Conservation (phyloP, 2,888 invertebrate genomes). For the Drosophila infuscata region DNA sequence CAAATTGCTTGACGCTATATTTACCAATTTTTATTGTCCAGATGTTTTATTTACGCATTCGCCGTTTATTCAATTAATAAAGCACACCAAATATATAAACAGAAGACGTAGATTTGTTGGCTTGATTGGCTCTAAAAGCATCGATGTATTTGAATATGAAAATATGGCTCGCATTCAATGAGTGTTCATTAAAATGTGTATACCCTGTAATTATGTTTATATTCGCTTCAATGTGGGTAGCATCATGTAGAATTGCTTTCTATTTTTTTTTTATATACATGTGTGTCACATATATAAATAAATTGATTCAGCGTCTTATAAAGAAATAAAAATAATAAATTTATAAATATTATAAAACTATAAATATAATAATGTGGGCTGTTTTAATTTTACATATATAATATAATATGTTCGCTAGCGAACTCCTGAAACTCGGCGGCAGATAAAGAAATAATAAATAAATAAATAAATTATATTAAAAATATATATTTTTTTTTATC, state of each 20-base stretch:
- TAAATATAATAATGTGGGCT: too few relatives aligned
- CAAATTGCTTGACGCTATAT: conserved; percentile 52
- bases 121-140: conserved; percentile 34
- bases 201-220: conserved; percentile 22
- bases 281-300: neutral
- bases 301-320: neutral
- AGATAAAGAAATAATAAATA: neutral
- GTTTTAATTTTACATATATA: neutral
- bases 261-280: neutral
- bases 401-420: too few relatives aligned
- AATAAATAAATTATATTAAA: neutral
- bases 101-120: conserved; percentile 25
- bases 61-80: conserved; percentile 62
- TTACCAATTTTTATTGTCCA: conserved; percentile 40
- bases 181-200: conserved; percentile 16
- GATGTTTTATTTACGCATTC: conserved; percentile 22
- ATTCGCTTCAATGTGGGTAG: neutral
- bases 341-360: neutral
- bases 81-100: conserved; percentile 25
- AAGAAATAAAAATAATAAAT: neutral
- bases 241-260: neutral
- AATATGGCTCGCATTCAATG: conserved; percentile 40
- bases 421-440: neutral
- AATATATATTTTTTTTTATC: neutral
- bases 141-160: conserved; percentile 12